These are phyloP conservation scores for Tipula vernalis DNA, from an alignment of 2,888 invertebrate species.

Conservation along the genomic window DNA sequence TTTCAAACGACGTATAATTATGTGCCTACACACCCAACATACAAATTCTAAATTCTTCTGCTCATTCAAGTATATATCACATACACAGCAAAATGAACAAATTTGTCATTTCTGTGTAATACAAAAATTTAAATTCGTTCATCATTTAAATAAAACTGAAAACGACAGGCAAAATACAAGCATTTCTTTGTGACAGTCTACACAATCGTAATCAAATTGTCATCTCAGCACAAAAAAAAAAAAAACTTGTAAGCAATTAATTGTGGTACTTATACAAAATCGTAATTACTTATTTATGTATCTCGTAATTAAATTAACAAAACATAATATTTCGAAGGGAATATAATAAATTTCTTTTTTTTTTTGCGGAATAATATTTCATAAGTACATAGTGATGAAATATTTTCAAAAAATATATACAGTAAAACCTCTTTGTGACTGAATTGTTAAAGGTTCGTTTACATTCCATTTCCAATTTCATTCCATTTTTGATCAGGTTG, in stretches of 20 bases:
- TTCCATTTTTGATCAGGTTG: no score
- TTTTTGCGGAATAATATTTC: not conserved
- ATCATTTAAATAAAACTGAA: not conserved
- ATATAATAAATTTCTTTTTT: not conserved
- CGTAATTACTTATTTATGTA: not conserved
- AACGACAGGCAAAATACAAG: not conserved
- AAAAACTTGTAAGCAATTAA: not conserved
- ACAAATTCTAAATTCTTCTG: not conserved
- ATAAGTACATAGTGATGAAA: not conserved
- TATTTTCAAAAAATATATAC: not conserved
- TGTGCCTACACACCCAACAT: not conserved
- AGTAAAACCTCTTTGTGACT: not conserved
- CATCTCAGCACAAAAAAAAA: not conserved
- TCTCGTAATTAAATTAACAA: not conserved
- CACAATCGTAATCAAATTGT: not conserved
- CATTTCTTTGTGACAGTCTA: not conserved
- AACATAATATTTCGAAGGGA: not conserved
- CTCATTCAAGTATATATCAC: not conserved
- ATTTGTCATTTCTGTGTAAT: not conserved
- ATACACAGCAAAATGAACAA: not conserved
- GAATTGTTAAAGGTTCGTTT: no score
- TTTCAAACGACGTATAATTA: not conserved
- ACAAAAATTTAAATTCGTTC: not conserved
- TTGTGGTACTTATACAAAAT: not conserved
- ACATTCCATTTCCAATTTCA: no score